Base-by-base conservation (phyloP, 2,113 vertebrate species). In the Otolemur garnettii region DNA sequence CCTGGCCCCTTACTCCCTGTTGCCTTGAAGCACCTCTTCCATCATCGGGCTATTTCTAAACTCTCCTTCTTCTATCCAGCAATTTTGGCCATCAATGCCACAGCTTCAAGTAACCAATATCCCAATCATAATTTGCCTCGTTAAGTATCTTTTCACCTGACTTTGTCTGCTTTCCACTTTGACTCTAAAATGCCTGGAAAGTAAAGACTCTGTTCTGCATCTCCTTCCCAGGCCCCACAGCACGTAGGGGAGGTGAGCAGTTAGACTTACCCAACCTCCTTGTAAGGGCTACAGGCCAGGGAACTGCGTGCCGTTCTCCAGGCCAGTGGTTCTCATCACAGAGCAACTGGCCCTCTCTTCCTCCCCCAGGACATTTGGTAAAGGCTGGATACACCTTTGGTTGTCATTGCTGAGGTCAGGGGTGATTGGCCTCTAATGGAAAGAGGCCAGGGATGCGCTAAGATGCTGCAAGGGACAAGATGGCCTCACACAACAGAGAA, bases 121-220 rank as follows among this genome's bases (percentile, higher is more conserved):
- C 72, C 78, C 66, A 91, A 71, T 10, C 35, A 42, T 59, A 88
- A 84, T 78, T 57, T 72, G 66, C 33, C 89, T 17, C 21, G 28
- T 62, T 85, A 64, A 85, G 15, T 72, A 26, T 77, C 84, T 87
- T 90, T 84, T 81, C 26, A 85, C 75, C 66, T 11, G 87, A 87
- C 26, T 88, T 81, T 85, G 75, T 85, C 60, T 53, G 30, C 91
- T 95, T 95, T 81, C 55, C 24, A 57, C 4, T 82, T 89, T 53
- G 55, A 74, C 45, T 35, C 45, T 78, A 50, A 87, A 78, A 57
- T 85, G 7, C 21, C 72, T 72, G 50, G 35, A 55, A 96, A 75
- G 60, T 6, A 9, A 19, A 60, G 59, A 60, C 42, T 72, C 62
- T 69, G 57, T 24, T 19, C 22, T 10, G 4, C 7, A 50, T 38